These are phyloP conservation scores for Pseudomugil tenellus DNA, from an alignment of 2,797 vertebrate species.

Conservation along the genomic window DNA sequence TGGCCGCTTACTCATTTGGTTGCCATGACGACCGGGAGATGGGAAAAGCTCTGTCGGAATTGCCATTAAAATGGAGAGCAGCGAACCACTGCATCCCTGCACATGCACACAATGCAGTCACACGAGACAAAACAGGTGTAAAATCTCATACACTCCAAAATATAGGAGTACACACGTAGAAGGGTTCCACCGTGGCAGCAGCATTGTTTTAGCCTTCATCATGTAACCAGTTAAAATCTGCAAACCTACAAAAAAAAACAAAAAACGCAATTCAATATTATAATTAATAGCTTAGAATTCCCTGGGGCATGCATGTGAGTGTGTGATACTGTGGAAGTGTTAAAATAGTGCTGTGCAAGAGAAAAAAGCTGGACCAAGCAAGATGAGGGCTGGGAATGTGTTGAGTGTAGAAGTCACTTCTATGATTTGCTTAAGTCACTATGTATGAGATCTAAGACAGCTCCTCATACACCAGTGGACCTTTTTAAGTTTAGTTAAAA, in stretches of 20 bases:
- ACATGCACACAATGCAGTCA: constrained; percentile 48
- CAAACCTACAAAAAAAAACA: not conserved
- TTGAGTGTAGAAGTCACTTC: not conserved
- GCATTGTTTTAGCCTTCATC: constrained; percentile 4
- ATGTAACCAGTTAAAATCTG: constrained; percentile 21
- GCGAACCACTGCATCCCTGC: constrained; percentile 67
- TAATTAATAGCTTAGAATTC: constrained; percentile 27
- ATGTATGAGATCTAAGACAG: not conserved
- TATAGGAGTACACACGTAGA: not conserved
- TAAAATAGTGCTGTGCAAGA: constrained; percentile 31
- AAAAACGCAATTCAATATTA: constrained; percentile 20
- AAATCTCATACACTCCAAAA: constrained; percentile 14
- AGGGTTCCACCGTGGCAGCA: not conserved
- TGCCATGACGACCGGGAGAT: constrained; percentile 80
- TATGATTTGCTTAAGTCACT: no score
- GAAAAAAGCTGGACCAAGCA: constrained; percentile 17
- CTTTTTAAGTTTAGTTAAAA: no score
- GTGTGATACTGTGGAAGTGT: constrained; percentile 8
- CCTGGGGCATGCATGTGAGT: not conserved
- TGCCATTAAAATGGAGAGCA: constrained; percentile 81
- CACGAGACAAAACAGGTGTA: constrained; percentile 44
- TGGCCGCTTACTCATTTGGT: constrained; percentile 76
- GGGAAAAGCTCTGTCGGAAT: constrained; percentile 78
- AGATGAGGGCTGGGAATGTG: constrained; percentile 3
- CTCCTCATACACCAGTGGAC: no score